These are phyloP conservation scores for Batillaria attramentaria DNA, from an alignment of 1,140 invertebrate genomes.

Conservation along the genomic window DNA sequence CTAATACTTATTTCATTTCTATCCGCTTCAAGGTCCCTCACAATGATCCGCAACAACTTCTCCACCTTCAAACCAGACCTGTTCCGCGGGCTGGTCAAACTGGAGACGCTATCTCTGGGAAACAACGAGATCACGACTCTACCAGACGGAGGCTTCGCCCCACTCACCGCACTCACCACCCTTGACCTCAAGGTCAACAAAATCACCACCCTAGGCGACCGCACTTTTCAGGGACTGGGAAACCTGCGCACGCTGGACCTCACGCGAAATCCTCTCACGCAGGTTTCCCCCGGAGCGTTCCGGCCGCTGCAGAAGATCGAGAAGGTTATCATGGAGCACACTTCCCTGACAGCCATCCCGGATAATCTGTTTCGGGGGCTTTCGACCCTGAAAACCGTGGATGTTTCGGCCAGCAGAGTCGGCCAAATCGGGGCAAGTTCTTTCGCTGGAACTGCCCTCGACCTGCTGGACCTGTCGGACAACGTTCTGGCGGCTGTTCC, in stretches of 20 bases:
- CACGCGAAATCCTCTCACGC: constrained; percentile 42
- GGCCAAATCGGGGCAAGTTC: constrained; percentile 33
- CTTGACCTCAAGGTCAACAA: constrained; percentile 47
- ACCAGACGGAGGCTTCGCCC: constrained; percentile 32
- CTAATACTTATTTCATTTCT: too few species aligned
- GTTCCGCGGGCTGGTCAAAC: constrained; percentile 38
- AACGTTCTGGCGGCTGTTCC: constrained; percentile 52
- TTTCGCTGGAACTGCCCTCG: constrained; percentile 46
- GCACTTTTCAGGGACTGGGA: constrained; percentile 48
- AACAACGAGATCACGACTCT: constrained; percentile 36
- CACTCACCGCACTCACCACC: constrained; percentile 33
- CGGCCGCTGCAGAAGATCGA: constrained; percentile 37
- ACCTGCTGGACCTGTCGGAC: constrained; percentile 45
- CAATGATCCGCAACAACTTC: constrained; percentile 48
- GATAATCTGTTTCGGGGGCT: constrained; percentile 42
- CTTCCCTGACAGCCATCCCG: constrained; percentile 40
- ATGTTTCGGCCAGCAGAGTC: constrained; percentile 41
- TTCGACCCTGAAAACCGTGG: constrained; percentile 39
- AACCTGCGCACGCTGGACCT: constrained; percentile 46
- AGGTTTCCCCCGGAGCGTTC: constrained; percentile 39
- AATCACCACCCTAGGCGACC: constrained; percentile 32
- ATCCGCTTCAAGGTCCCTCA: constrained; percentile 31
- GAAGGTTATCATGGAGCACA: constrained; percentile 41
- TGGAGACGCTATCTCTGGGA: constrained; percentile 43
- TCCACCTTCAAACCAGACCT: constrained; percentile 21